phyloP scores from a whole-genome alignment of 2,113 vertebrate genomes.

The Psittacara wagleri region DNA sequence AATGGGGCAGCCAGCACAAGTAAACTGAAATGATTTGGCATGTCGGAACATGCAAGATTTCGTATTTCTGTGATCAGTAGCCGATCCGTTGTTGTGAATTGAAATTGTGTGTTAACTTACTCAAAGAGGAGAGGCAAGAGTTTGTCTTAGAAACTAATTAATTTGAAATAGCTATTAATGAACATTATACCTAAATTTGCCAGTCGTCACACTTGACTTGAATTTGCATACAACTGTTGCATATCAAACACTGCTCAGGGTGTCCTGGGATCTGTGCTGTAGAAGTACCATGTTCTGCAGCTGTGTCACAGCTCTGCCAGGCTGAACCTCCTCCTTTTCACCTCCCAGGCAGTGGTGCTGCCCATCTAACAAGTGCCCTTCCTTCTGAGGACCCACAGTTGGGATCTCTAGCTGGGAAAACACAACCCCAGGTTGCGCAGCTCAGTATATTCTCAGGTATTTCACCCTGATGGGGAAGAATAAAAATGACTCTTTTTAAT shows the following conservation, averaged over 20 bases:
- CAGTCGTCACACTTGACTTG: constrained; percentile 29
- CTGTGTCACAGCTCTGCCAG: neutral
- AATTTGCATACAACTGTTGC: constrained; percentile 39
- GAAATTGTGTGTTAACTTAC: constrained; percentile 24
- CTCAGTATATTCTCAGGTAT: neutral
- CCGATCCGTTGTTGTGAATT: neutral
- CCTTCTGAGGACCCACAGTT: neutral
- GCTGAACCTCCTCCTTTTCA: neutral
- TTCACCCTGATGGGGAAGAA: neutral
- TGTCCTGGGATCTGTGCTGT: neutral
- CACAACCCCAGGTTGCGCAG: neutral
- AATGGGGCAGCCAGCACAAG: neutral
- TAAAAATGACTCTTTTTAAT: neutral
- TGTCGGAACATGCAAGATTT: neutral
- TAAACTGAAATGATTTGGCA: neutral
- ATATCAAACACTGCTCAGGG: neutral
- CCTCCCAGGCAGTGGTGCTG: neutral
- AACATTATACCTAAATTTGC: constrained; percentile 39
- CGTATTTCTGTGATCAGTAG: neutral
- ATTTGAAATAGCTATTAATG: constrained; percentile 50
- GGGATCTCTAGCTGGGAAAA: neutral
- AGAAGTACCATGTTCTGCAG: neutral
- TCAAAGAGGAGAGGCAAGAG: neutral
- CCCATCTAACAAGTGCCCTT: neutral
- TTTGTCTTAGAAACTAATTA: constrained; percentile 36